Evolutionary conservation across 2,888 invertebrate species (phyloP).

Genomic region (Ormyrus rosae): DNA sequence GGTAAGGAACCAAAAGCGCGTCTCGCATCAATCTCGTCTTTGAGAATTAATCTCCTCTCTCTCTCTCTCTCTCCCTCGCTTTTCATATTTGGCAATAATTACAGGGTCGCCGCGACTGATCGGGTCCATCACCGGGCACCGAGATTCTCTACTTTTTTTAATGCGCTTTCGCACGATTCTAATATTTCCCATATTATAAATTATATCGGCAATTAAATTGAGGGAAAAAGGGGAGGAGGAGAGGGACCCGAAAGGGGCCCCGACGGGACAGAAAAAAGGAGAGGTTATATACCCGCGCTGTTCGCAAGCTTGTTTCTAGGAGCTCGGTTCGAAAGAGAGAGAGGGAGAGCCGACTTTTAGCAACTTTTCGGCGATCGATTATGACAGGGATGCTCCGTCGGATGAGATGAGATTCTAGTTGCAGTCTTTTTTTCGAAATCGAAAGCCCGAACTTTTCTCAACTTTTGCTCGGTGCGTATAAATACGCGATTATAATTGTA

Average conservation of each 20-base stretch:
- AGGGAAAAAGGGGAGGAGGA: constrained; percentile 61
- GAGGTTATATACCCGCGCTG: not conserved
- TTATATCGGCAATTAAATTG: constrained; percentile 75
- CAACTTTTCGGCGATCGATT: too few relatives aligned
- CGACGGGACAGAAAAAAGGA: not conserved
- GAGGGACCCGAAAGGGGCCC: not conserved
- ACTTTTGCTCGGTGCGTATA: too few relatives aligned
- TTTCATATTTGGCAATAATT: constrained; percentile 76
- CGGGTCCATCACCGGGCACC: constrained; percentile 61
- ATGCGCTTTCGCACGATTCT: constrained; percentile 76
- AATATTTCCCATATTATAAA: constrained; percentile 75
- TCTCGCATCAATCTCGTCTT: constrained; percentile 74
- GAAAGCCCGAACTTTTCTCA: too few relatives aligned
- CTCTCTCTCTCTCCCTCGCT: constrained; percentile 62
- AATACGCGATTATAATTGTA: too few relatives aligned
- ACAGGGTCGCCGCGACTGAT: constrained; percentile 69
- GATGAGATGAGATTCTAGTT: too few relatives aligned
- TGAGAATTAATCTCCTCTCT: constrained; percentile 71
- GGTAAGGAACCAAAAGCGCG: constrained; percentile 53
- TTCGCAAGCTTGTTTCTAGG: constrained; percentile 34
- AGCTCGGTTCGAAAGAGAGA: not conserved
- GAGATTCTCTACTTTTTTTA: constrained; percentile 60
- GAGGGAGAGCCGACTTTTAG: too few relatives aligned
- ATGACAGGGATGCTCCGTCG: too few relatives aligned
- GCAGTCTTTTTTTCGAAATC: too few relatives aligned